These are phyloP conservation scores for Agriopis marginaria DNA, from an alignment of 2,888 invertebrate genomes.

Conservation along the genomic window DNA sequence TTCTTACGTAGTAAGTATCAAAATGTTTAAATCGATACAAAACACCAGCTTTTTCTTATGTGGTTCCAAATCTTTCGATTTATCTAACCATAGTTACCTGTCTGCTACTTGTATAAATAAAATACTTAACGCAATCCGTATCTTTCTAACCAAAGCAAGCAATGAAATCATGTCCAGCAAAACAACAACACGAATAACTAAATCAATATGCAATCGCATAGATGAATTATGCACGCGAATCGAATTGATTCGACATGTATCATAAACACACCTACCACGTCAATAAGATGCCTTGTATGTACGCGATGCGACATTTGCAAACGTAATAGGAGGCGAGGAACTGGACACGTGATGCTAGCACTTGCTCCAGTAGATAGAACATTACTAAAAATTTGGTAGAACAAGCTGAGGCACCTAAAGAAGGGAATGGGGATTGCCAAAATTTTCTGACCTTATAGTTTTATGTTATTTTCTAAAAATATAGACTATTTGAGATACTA, in stretches of 20 bases:
- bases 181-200: constrained; percentile 22
- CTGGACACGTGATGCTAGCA: constrained; percentile 24
- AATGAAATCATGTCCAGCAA: neutral
- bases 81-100: neutral
- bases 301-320: neutral
- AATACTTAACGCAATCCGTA: no score
- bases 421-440: no score
- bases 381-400: neutral
- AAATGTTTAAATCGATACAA: neutral
- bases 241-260: neutral
- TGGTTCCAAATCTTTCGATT: neutral
- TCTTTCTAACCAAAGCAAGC: neutral
- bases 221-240: constrained; percentile 34
- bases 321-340: constrained; percentile 30
- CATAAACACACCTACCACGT: neutral
- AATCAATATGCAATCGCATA: constrained; percentile 22
- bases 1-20: no score
- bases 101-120: neutral
- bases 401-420: neutral
- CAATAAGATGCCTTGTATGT: neutral
- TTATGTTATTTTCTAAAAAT: no score
- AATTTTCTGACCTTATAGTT: no score
- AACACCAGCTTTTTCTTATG: neutral
- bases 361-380: constrained; percentile 16
- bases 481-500: no score